Base-by-base conservation (phyloP, 2,797 vertebrate genomes). In the Anableps anableps region DNA sequence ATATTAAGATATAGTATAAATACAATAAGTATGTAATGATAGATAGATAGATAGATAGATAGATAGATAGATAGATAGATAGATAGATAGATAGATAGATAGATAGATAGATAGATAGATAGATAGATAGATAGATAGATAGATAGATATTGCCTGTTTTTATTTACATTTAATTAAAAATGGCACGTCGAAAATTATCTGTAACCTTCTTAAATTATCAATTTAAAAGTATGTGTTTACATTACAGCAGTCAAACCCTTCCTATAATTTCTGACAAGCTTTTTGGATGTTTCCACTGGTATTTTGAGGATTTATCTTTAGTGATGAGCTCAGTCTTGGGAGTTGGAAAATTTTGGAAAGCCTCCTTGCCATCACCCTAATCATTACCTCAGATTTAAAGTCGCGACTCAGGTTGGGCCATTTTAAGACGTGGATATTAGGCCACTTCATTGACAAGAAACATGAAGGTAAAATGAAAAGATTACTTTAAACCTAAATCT, bases 51-150 rank as follows among this genome's bases (percentile, higher is more conserved):
- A 83, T 74, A 81, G 76, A 85, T 58, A 82, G 84, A 82, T 82
- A 82, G 81, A 83, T 36, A 83, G 78, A 85, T 68, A 88, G 77
- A 86, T 77, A 82, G 48, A 85, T 62, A 77, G 78, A 83, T 77
- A 76, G 82, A 84, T 48, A 50, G 43, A 41, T 50, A 74, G 76
- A 79, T 75, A 79, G 80, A 82, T 73, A 79, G 74, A 79, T 62
- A 74, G 74, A 81, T 74, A 81, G 74, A 79, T 60, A 68, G 73
- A 85, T 64, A 82, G 72, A 82, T 75, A 80, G 78, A 85, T 78
- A 79, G 79, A 83, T 76, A 83, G 78, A 85, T 71, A 82, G 84
- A 84, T 86, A 82, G 81, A 83, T 47, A 83, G 77, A 85, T 72
- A 88, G 77, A 86, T 77, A 80, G 48, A 83, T 55, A 77, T 21